phyloP scores from a whole-genome alignment of 2,797 vertebrate genomes.

The Geotrypetes seraphini region DNA sequence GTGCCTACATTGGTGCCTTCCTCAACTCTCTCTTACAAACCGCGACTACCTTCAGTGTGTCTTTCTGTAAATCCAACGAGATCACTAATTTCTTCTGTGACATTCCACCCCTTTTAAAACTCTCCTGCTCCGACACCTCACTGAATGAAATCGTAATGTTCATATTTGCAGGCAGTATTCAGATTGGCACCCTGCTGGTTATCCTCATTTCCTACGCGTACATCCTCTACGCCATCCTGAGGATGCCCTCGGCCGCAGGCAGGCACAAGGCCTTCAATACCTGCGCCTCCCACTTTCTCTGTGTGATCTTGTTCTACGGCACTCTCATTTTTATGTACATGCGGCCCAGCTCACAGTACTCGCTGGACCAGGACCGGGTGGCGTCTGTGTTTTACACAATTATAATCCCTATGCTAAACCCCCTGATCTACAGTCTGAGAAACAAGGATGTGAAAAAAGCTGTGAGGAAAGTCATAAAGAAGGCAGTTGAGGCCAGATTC shows the following conservation, averaged over 20 bases:
- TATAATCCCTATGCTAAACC: conserved; percentile 5
- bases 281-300: background rate
- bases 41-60: background rate
- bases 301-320: conserved; percentile 3
- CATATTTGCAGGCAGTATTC: background rate
- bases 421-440: conserved; percentile 4
- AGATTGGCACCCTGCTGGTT: background rate
- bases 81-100: background rate
- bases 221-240: background rate
- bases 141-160: background rate
- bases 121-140: background rate
- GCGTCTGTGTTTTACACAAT: background rate
- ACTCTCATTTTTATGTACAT: conserved; percentile 6
- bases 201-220: background rate
- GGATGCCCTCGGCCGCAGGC: conserved; percentile 1
- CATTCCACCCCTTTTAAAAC: background rate
- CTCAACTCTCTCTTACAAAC: conserved; percentile 2
- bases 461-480: background rate
- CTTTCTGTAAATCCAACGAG: background rate
- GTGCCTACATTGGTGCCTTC: background rate
- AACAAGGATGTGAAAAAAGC: background rate
- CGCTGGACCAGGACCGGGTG: background rate
- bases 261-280: conserved; percentile 1
- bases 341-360: background rate
- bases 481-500: too few relatives aligned